Percentiles rank a stretch among this genome's conserved stretches.
Conservation (phyloP, 2,113 vertebrate genomes). For the Eudorcas thomsonii region DNA sequence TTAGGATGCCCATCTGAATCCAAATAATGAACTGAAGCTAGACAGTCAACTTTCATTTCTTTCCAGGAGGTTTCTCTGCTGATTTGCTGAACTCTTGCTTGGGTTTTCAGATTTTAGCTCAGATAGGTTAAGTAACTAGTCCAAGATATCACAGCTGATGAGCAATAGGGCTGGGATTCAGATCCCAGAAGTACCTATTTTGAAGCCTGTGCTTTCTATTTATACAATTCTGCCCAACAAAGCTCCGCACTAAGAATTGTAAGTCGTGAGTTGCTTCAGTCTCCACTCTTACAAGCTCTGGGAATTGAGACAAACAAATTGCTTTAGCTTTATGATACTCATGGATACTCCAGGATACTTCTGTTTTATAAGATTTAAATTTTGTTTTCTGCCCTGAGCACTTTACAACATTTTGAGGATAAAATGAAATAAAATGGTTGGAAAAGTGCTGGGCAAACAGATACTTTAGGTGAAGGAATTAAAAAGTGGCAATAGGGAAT, state of each 20-base stretch:
- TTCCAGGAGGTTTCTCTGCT: background rate
- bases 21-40: conserved; percentile 42
- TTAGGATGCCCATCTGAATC: conserved; percentile 19
- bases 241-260: background rate
- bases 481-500: background rate
- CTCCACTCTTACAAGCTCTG: conserved; percentile 17
- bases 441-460: background rate
- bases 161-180: background rate
- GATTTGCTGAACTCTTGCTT: conserved; percentile 1
- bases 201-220: background rate
- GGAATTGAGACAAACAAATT: background rate
- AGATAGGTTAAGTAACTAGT: conserved; percentile 46
- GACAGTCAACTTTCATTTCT: background rate
- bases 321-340: background rate
- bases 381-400: conserved; percentile 13
- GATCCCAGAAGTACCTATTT: background rate
- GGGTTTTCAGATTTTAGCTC: conserved; percentile 36
- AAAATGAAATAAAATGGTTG: conserved; percentile 14
- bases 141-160: background rate
- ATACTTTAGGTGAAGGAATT: background rate
- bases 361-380: background rate
- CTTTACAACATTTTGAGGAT: conserved; percentile 21
- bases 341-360: background rate
- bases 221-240: background rate
- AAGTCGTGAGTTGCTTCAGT: background rate